Evolutionary conservation across 2,888 invertebrate genomes (phyloP).

Genomic region (Mechanitis mazaeus): DNA sequence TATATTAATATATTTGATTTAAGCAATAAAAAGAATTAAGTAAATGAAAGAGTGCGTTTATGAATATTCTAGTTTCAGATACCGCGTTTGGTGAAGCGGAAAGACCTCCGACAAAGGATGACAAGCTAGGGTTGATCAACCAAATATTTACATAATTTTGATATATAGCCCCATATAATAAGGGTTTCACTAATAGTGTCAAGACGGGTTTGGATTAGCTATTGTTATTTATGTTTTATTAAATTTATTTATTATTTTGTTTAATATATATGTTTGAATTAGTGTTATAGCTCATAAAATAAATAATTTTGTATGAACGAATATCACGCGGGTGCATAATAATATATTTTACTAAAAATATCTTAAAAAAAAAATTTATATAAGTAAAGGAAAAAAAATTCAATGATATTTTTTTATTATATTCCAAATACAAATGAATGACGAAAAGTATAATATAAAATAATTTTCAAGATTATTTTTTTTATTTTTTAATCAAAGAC

Average conservation of each 20-base stretch:
- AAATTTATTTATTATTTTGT: not conserved
- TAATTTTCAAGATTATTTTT: not conserved
- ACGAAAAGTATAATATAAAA: not conserved
- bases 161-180: slow-evolving; percentile 18
- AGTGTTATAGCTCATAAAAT: not conserved
- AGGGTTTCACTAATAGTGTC: slow-evolving; percentile 8
- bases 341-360: too few relatives aligned
- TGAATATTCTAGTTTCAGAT: slow-evolving; percentile 43
- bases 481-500: not conserved
- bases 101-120: slow-evolving; percentile 70
- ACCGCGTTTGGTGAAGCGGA: slow-evolving; percentile 67
- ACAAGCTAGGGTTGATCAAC: slow-evolving; percentile 43
- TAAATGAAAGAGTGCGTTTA: slow-evolving; percentile 18
- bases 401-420: too few relatives aligned
- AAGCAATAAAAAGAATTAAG: slow-evolving; percentile 14
- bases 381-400: too few relatives aligned
- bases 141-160: slow-evolving; percentile 38
- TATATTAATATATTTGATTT: not conserved
- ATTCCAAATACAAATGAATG: too few relatives aligned
- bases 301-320: not conserved
- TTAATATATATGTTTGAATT: not conserved
- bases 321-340: too few relatives aligned
- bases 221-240: slow-evolving; percentile 9
- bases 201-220: slow-evolving; percentile 8
- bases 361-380: too few relatives aligned